Conservation (phyloP, 35 echinoderm and acorn worm species). For the Eucidaris tribuloides region DNA sequence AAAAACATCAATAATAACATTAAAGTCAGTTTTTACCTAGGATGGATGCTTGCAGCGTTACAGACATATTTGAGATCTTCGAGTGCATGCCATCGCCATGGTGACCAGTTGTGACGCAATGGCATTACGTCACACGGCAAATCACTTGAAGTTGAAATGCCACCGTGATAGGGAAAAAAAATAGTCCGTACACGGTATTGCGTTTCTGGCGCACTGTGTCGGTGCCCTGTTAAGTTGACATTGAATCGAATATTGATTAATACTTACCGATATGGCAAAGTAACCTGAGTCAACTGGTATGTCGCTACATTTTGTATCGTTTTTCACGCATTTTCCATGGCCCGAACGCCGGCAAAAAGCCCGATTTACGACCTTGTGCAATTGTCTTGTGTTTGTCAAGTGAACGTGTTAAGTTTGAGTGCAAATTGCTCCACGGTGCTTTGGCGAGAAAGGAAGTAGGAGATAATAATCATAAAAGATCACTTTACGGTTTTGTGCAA, state of each 20-base stretch:
- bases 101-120: not conserved
- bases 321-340: not conserved
- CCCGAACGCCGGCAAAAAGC: too few relatives aligned
- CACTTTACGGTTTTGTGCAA: too few relatives aligned
- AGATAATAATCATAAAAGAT: too few relatives aligned
- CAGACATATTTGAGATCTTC: too few relatives aligned
- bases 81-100: conserved; percentile 1
- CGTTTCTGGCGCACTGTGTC: not conserved
- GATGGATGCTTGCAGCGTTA: too few relatives aligned
- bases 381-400: too few relatives aligned
- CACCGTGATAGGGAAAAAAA: not conserved
- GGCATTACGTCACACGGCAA: conserved; percentile 6
- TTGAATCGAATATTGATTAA: not conserved
- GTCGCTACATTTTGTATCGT: not conserved
- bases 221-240: not conserved
- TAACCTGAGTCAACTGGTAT: not conserved
- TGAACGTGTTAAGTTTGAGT: too few relatives aligned
- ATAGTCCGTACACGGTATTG: not conserved
- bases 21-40: too few relatives aligned
- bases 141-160: not conserved
- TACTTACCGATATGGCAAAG: not conserved
- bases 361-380: too few relatives aligned
- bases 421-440: too few relatives aligned
- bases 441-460: too few relatives aligned
- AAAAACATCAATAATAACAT: too few relatives aligned